These are phyloP conservation scores for Isurus oxyrinchus DNA, from an alignment of 2,113 vertebrate species.

Conservation along the genomic window DNA sequence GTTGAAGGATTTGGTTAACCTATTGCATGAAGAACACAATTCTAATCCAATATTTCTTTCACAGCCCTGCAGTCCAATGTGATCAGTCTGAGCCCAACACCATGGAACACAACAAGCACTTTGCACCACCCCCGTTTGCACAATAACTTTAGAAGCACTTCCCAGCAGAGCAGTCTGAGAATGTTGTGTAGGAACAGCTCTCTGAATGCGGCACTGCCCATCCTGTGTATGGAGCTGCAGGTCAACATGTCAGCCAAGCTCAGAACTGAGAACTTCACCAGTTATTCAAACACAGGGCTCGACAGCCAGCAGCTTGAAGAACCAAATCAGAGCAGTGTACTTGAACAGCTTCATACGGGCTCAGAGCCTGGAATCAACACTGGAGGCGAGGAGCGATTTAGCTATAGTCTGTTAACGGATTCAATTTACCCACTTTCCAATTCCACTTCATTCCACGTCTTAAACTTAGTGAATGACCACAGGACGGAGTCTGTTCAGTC, in stretches of 20 bases:
- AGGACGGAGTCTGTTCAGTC: slow-evolving; percentile 58
- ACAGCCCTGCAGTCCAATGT: slow-evolving; percentile 28
- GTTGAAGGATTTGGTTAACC: not conserved
- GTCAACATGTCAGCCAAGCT: not conserved
- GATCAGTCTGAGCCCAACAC: slow-evolving; percentile 28
- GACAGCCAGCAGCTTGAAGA: slow-evolving; percentile 39
- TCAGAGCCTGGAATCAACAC: slow-evolving; percentile 46
- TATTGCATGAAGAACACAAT: not conserved
- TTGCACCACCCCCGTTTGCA: slow-evolving; percentile 29
- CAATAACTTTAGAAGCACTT: slow-evolving; percentile 38
- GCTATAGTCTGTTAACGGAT: slow-evolving; percentile 46
- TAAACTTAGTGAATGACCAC: slow-evolving; percentile 45
- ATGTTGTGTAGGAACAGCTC: slow-evolving; percentile 42
- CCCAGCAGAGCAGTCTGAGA: slow-evolving; percentile 38
- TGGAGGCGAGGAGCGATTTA: slow-evolving; percentile 45
- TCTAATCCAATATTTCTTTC: not conserved
- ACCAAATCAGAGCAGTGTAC: slow-evolving; percentile 38
- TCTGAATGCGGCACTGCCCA: not conserved
- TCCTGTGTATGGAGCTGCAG: slow-evolving; percentile 12
- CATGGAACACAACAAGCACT: slow-evolving; percentile 23
- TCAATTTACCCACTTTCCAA: slow-evolving; percentile 46
- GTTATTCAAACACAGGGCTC: not conserved
- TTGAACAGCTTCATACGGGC: slow-evolving; percentile 43
- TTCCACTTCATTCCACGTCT: slow-evolving; percentile 45
- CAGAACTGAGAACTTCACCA: slow-evolving; percentile 14